These are phyloP conservation scores for Troides aeacus DNA, from an alignment of 2,888 invertebrate genomes.

Conservation along the genomic window DNA sequence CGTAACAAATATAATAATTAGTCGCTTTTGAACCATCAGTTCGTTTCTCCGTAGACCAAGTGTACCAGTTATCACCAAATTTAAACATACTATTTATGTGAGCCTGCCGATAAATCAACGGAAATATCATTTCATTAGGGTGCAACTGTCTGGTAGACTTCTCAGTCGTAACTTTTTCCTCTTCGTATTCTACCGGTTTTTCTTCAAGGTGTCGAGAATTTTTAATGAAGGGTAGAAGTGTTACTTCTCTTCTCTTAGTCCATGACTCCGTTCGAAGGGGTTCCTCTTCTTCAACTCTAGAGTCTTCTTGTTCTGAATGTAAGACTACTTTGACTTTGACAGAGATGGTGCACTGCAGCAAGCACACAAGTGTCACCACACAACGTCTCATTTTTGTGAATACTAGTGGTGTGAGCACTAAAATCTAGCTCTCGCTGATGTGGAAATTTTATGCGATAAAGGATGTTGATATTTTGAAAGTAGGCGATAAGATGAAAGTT, in stretches of 20 bases:
- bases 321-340: constrained; percentile 71
- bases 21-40: constrained; percentile 63
- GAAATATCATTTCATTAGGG: constrained; percentile 70
- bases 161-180: constrained; percentile 51
- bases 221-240: constrained; percentile 57
- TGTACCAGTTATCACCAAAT: constrained; percentile 73
- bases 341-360: constrained; percentile 47
- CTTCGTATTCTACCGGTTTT: constrained; percentile 50
- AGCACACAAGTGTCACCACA: constrained; percentile 38
- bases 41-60: constrained; percentile 68
- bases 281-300: constrained; percentile 59
- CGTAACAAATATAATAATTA: constrained; percentile 69
- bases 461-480: constrained; percentile 23
- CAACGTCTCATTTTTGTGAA: constrained; percentile 46
- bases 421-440: constrained; percentile 5
- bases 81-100: constrained; percentile 75
- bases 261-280: constrained; percentile 44
- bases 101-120: constrained; percentile 64
- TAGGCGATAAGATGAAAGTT: constrained; percentile 56
- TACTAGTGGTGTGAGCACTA: constrained; percentile 22
- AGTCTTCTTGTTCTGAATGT: constrained; percentile 67
- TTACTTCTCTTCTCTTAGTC: constrained; percentile 49
- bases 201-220: constrained; percentile 43
- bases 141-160: constrained; percentile 52
- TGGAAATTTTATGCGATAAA: constrained; percentile 11